Evolutionary conservation across 2,113 vertebrate genomes (phyloP), one percentile per base, ranked within the genome.

Genomic region (Gavialis gangeticus): DNA sequence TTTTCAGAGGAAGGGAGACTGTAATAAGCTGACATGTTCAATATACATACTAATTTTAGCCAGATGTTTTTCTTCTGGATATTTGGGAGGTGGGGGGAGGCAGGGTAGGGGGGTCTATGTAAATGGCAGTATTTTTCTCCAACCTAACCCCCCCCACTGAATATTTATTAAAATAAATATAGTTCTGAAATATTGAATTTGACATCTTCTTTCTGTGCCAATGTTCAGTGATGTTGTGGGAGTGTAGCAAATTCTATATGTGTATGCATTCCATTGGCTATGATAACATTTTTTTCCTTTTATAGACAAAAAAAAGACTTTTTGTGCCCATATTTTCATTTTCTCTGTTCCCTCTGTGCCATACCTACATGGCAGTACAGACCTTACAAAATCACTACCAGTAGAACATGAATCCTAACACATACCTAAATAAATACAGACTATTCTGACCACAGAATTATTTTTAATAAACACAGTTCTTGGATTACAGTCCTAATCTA

Each of bases 61-160:
- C 97, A 97, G 95, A 95, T 95, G 87, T 95, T 96, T 96, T 95
- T 87, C 82, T 94, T 97, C 94, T 91, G 77, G 59, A 85, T 85
- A 82, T 2, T 25, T 93, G 90, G 46, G 46, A 46, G 46, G 46
- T 46, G 46, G 8, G 46, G 46, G 46, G 46, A 46, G 46, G 46
- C 9, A 46, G 46, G 46, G 46, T 9, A 57, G 66, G 16, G 67
- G 73, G 46, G 34, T 84, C 62, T 28, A 34, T 19, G 62, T 77
- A 85, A 83, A 93, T 96, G 80, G 94, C 58, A 95, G 19, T 82
- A 75, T 88, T 98, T 97, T 94, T 79, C 62, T 91, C 67, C 22
- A 94, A 80, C 25, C 89, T 76, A 34, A 81, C 6, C 76, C 17
- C 17, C 66, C 87, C 56, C 3, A 19, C 17, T 94, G 76, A 88